Evolutionary conservation across 2,888 invertebrate genomes (phyloP).

Genomic region (Electrophaes corylata): DNA sequence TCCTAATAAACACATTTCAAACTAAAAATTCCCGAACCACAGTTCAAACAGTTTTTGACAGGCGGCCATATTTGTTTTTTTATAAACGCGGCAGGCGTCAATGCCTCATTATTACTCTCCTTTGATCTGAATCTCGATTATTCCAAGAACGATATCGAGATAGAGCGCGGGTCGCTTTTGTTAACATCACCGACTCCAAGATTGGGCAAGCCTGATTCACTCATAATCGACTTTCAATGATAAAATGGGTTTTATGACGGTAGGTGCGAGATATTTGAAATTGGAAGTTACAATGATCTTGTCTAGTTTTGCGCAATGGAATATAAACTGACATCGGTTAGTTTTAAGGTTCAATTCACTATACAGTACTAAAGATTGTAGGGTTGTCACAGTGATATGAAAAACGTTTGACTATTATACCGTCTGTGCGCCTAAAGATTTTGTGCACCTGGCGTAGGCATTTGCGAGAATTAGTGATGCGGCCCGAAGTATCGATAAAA

Average conservation of each 20-base stretch:
- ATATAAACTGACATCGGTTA: background rate
- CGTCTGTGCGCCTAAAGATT: constrained; percentile 43
- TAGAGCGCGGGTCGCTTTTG: constrained; percentile 31
- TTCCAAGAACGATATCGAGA: constrained; percentile 30
- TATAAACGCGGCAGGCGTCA: constrained; percentile 54
- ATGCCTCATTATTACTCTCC: constrained; percentile 73
- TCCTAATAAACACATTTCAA: constrained; percentile 19
- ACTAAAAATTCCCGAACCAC: constrained; percentile 17
- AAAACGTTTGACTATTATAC: constrained; percentile 6
- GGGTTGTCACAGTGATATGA: background rate
- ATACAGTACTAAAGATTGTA: background rate
- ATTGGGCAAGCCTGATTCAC: constrained; percentile 16
- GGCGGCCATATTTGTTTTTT: constrained; percentile 49
- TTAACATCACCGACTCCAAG: constrained; percentile 18
- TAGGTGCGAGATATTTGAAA: background rate
- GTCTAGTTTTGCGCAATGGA: background rate
- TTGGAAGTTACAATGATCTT: background rate
- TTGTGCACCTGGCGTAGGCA: constrained; percentile 62
- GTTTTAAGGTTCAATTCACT: background rate
- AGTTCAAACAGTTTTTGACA: constrained; percentile 45
- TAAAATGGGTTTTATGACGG: background rate
- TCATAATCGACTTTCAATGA: constrained; percentile 1
- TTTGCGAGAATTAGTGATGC: constrained; percentile 51
- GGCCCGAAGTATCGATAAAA: constrained; percentile 37
- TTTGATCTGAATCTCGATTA: constrained; percentile 53